Evolutionary conservation across 1,140 invertebrate species (phyloP), one percentile per base, ranked within the genome.

Genomic region (Drosophila suzukii): DNA sequence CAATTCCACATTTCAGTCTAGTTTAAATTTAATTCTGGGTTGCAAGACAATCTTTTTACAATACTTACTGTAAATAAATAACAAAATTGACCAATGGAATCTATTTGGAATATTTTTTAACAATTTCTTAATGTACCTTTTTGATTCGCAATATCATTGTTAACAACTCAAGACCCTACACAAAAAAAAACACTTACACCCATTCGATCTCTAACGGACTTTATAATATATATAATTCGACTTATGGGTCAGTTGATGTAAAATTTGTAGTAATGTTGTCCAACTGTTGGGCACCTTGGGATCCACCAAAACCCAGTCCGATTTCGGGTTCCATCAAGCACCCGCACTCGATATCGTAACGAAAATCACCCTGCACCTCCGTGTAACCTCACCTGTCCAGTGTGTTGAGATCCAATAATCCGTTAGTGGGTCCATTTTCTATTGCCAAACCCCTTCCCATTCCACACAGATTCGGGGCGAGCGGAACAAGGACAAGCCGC

Each of bases 401-500:
- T 71, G 66, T 71, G 49, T 30, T 30, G 36, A 34, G 44, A 41
- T 41, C 47, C 41, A 43, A 30, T 30, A 58, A 54, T 57, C 24
- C 20, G 51, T 63, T 15, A 32, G 49, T 38, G 73, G 62, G 72
- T 51, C 61, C 30, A 54, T 47, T 67, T 59, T 76, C 49, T 67
- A 46, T 75, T 46, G 62, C 79, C 81, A 70, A 84, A 57, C 49
- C 61, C 59, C 61, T 59, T 63, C 49, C 68, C 83, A 68, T 79
- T 63, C 66, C 78, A 65, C 59, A 81, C 81, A 90, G 86, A 77
- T 90, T 65, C 86, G 86, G 32, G 86, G 86, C 27, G 86, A 90
- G 76, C 94, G 93, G 80, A 96, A 96, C 92, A 96, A 95, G 92
- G 96, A 96, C 61, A 98, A 98, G 93, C 97, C 97, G 30, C 93